phyloP scores from a whole-genome alignment of 2,113 vertebrate species.

The Patagioenas fasciata region DNA sequence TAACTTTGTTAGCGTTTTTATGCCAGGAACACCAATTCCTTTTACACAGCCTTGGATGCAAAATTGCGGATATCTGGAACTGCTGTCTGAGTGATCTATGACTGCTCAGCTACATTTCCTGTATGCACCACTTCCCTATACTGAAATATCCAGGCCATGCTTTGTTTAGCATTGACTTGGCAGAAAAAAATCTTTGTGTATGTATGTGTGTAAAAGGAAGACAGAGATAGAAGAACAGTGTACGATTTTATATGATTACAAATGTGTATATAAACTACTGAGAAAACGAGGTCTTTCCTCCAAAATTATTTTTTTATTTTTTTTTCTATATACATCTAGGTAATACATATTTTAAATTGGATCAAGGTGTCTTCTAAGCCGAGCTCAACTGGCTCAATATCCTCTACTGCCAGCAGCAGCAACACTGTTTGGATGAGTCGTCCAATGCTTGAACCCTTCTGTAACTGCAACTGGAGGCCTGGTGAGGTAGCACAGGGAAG shows the following conservation, averaged over 20 bases:
- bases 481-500: not conserved
- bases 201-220: not conserved
- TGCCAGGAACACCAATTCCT: not conserved
- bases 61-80: not conserved
- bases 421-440: not conserved
- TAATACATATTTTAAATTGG: constrained; percentile 3
- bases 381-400: not conserved
- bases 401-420: not conserved
- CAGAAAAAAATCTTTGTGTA: not conserved
- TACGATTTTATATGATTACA: not conserved
- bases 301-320: not conserved
- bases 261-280: not conserved
- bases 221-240: not conserved
- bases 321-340: not conserved
- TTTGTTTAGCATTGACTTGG: not conserved
- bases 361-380: constrained; percentile 15
- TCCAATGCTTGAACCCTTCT: not conserved
- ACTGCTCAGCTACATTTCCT: not conserved
- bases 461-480: not conserved
- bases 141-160: not conserved
- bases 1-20: not conserved
- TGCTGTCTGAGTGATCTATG: not conserved
- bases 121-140: not conserved
- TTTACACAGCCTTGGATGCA: not conserved
- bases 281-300: constrained; percentile 51